Percentiles rank a stretch among this genome's conserved stretches.
Conservation (phyloP, 2,113 vertebrate species). For the Corapipo altera region DNA sequence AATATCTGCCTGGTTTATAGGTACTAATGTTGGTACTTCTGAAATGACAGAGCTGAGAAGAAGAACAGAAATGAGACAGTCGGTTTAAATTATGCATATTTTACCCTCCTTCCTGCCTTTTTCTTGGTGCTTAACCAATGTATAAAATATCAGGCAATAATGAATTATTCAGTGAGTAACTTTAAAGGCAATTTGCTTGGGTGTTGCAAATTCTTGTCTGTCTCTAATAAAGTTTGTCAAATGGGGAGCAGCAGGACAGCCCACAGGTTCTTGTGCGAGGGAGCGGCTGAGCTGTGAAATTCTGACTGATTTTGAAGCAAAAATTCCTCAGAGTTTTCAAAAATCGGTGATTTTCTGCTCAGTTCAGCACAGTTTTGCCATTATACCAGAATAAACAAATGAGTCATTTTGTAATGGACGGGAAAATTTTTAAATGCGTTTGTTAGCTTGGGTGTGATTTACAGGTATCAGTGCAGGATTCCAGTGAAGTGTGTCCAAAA, state of each 20-base stretch:
- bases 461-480: neutral
- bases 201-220: neutral
- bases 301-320: neutral
- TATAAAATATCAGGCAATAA: conserved; percentile 25
- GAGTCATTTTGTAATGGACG: neutral
- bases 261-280: neutral
- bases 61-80: neutral
- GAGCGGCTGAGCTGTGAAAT: neutral
- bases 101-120: neutral
- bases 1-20: neutral
- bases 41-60: neutral
- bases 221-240: neutral
- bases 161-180: conserved; percentile 33
- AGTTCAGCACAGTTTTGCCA: neutral
- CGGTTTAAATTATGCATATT: conserved; percentile 9
- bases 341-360: neutral
- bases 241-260: neutral
- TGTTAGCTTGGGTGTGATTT: neutral
- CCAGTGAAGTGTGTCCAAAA: neutral
- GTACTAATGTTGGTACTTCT: neutral
- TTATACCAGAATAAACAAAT: neutral
- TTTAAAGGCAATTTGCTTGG: neutral
- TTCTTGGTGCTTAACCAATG: neutral
- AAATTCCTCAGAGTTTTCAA: neutral
- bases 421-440: neutral